Conservation (phyloP, 2,797 vertebrate species). For the Alcedo quadribrachys region DNA sequence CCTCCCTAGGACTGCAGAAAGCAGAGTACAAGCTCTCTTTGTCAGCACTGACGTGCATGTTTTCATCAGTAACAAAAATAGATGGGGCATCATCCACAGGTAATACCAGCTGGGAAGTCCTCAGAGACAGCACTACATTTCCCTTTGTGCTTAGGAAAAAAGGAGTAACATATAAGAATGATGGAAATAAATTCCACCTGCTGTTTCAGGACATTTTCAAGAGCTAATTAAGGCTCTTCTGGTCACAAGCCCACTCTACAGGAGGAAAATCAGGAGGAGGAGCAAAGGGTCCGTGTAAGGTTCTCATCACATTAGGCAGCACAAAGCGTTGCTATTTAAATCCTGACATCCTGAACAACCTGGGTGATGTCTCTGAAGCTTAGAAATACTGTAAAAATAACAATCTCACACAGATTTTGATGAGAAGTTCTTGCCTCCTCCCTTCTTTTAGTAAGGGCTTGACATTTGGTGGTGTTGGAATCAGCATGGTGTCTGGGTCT, state of each 20-base stretch:
- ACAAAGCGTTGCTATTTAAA: not conserved
- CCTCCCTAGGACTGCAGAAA: not conserved
- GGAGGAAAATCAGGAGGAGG: conserved; percentile 6
- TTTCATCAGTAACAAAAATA: conserved; percentile 3
- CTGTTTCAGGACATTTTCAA: not conserved
- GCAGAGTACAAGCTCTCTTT: not conserved
- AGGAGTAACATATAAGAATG: not conserved
- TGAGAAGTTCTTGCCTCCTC: not conserved
- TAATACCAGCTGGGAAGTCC: not conserved
- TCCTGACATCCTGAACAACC: not conserved
- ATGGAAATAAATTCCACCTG: conserved; percentile 8
- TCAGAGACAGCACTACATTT: not conserved
- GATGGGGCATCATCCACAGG: conserved; percentile 9
- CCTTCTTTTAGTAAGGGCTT: not conserved
- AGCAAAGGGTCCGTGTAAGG: not conserved
- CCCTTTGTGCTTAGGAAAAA: not conserved
- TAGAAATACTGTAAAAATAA: not conserved
- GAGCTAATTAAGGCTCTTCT: conserved; percentile 3
- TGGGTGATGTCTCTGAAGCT: not conserved
- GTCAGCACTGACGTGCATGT: not conserved
- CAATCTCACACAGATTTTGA: not conserved
- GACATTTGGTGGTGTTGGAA: not conserved
- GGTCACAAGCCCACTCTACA: not conserved
- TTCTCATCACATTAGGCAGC: not conserved
- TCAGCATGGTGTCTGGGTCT: not conserved